A percentile compares a stretch with the other conserved stretches of the same genome.
phyloP scores from a whole-genome alignment of 1,140 invertebrate genomes.

The Heterodera carotae region DNA sequence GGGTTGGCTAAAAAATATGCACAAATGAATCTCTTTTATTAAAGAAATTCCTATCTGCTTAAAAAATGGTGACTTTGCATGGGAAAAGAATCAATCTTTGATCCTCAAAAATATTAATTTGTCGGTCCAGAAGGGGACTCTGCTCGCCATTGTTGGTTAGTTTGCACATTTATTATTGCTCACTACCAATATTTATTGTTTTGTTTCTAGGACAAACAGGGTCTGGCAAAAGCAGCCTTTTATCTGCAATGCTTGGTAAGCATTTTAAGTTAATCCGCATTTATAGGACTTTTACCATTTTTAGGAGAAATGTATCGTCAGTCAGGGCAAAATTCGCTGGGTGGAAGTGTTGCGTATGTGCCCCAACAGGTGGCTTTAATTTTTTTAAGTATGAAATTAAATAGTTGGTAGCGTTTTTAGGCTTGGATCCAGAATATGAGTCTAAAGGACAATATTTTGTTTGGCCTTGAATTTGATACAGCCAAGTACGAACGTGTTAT shows the following conservation, averaged over 20 bases:
- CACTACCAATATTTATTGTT: conserved; percentile 9
- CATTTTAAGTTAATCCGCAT: conserved; percentile 44
- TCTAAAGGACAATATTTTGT: conserved; percentile 83
- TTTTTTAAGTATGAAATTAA: background rate
- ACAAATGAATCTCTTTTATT: background rate
- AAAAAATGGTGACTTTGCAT: conserved; percentile 33
- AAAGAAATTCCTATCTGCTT: conserved; percentile 24
- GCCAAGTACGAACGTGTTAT: conserved; percentile 74
- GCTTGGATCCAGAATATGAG: conserved; percentile 94
- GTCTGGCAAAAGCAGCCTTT: conserved; percentile 46
- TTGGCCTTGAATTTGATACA: conserved; percentile 75
- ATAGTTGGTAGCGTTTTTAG: background rate
- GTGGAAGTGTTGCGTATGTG: conserved; percentile 72
- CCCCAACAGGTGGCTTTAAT: conserved; percentile 73
- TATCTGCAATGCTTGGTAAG: conserved; percentile 47
- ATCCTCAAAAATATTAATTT: conserved; percentile 14
- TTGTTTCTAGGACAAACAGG: conserved; percentile 43
- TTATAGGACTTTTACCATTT: conserved; percentile 19
- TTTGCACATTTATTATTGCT: conserved; percentile 35
- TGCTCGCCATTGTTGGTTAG: conserved; percentile 29
- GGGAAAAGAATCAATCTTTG: conserved; percentile 23
- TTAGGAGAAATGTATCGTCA: conserved; percentile 69
- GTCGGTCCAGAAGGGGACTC: conserved; percentile 14
- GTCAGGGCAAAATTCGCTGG: conserved; percentile 34
- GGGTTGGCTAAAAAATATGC: conserved; percentile 8